Percentiles rank a stretch among this genome's conserved stretches.
Conservation (phyloP, 2,113 vertebrate genomes). For the Hemiprocne comata region DNA sequence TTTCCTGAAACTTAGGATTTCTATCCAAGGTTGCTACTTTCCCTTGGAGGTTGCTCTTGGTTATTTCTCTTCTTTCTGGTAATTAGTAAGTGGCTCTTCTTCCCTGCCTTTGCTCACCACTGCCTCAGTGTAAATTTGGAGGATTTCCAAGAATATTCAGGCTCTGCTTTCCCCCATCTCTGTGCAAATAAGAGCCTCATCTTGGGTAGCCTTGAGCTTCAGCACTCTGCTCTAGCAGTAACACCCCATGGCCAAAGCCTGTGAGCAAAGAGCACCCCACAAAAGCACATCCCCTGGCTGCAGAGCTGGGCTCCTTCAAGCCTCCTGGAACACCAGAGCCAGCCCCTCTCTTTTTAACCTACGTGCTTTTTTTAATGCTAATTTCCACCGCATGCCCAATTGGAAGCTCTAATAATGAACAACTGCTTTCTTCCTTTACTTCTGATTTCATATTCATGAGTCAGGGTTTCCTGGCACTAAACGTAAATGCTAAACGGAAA, state of each 20-base stretch:
- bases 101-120: neutral
- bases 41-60: neutral
- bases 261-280: neutral
- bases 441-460: conserved; percentile 70
- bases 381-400: conserved; percentile 29
- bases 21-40: neutral
- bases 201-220: neutral
- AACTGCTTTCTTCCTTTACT: conserved; percentile 63
- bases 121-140: neutral
- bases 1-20: neutral
- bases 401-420: conserved; percentile 34
- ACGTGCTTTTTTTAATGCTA: neutral
- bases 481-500: conserved; percentile 63
- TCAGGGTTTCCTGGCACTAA: conserved; percentile 67
- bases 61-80: neutral
- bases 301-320: neutral
- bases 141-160: neutral
- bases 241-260: neutral
- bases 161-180: neutral
- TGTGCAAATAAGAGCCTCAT: neutral
- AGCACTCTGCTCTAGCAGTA: neutral
- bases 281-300: neutral
- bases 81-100: neutral
- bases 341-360: neutral
- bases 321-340: neutral